These are phyloP conservation scores for Neuroterus valhalla DNA, from an alignment of 1,140 invertebrate species.

Conservation along the genomic window DNA sequence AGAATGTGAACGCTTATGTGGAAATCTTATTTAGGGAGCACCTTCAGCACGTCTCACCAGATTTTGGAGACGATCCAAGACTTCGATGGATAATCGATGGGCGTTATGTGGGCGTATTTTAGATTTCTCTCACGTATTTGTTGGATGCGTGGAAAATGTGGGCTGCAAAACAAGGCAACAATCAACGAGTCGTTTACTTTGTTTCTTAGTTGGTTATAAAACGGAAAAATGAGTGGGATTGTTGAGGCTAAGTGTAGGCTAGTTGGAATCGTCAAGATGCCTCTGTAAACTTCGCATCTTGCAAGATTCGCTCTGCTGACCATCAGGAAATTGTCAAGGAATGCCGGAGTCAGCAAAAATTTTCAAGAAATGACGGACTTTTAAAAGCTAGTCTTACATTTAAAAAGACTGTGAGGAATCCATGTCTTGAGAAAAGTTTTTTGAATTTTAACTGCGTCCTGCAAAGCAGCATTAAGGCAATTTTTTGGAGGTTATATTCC, in stretches of 20 bases:
- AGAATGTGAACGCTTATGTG: not conserved
- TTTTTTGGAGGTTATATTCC: too few relatives aligned
- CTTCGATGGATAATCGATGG: not conserved
- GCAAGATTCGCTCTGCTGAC: conserved; percentile 14
- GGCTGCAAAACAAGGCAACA: not conserved
- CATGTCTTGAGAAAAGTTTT: too few relatives aligned
- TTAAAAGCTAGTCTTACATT: not conserved
- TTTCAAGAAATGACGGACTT: not conserved
- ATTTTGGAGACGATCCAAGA: conserved; percentile 1
- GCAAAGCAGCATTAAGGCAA: too few relatives aligned
- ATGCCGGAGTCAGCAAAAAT: not conserved
- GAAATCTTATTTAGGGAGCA: not conserved
- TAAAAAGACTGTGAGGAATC: too few relatives aligned
- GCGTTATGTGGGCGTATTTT: not conserved
- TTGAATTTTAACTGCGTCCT: too few relatives aligned
- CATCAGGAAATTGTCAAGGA: conserved; percentile 5
- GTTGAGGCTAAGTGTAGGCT: not conserved
- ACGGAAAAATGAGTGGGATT: not conserved
- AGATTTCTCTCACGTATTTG: not conserved
- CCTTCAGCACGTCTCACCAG: not conserved
- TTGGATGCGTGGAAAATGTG: not conserved
- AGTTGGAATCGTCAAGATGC: not conserved
- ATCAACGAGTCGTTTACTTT: not conserved
- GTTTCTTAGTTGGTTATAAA: not conserved
- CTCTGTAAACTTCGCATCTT: not conserved